Conservation (phyloP, 2,113 vertebrate genomes). For the Pluvialis apricaria region DNA sequence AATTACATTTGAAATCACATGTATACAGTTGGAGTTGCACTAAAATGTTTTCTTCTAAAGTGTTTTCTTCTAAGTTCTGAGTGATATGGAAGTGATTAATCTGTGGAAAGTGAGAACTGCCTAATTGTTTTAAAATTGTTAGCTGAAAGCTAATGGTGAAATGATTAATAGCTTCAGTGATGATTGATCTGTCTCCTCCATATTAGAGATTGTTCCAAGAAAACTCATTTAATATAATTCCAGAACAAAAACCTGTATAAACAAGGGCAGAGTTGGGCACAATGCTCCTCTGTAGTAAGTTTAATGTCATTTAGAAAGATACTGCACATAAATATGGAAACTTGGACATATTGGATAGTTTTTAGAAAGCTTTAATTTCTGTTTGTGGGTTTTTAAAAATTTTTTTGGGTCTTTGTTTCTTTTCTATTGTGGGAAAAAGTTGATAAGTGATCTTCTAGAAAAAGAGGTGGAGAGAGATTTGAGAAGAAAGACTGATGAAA, state of each 20-base stretch:
- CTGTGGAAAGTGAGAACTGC: background rate
- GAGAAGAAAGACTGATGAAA: background rate
- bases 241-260: background rate
- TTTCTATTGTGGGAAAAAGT: background rate
- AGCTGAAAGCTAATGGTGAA: background rate
- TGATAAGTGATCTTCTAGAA: background rate
- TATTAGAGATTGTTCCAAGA: background rate
- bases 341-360: background rate
- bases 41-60: background rate
- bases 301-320: background rate
- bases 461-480: background rate
- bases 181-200: background rate
- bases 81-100: background rate
- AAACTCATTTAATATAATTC: background rate
- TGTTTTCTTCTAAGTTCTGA: background rate
- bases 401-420: background rate
- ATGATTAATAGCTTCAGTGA: background rate
- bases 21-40: background rate
- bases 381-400: background rate
- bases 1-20: background rate
- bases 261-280: background rate
- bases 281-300: background rate
- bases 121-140: background rate
- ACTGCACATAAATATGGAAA: background rate
- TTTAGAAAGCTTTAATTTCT: background rate